Evolutionary conservation across 1,140 invertebrate genomes (phyloP).

Genomic region (Diprion similis): DNA sequence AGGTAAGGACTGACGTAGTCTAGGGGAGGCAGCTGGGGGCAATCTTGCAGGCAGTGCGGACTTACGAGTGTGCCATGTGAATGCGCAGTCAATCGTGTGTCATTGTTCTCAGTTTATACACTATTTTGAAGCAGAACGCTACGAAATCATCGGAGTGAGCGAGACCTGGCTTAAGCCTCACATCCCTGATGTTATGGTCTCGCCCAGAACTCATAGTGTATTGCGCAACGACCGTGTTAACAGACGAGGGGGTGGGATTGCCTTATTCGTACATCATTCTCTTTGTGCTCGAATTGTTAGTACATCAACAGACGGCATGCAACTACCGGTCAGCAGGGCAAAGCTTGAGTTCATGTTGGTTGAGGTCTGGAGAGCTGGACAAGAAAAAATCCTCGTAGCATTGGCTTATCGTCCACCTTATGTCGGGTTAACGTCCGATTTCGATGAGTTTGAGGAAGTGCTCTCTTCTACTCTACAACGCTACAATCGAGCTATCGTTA

Average conservation of each 20-base stretch:
- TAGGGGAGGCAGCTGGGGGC: too few species aligned
- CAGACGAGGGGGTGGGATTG: not conserved
- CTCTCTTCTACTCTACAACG: not conserved
- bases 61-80: not conserved
- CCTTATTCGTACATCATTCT: not conserved
- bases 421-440: not conserved
- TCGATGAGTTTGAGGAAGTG: not conserved
- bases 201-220: not conserved
- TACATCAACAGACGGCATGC: not conserved
- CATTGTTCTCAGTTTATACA: not conserved
- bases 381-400: not conserved
- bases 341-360: not conserved
- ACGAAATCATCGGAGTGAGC: not conserved
- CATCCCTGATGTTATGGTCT: not conserved
- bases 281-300: not conserved
- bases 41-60: too few species aligned
- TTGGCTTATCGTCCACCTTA: not conserved
- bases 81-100: not conserved
- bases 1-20: too few species aligned
- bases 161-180: constrained; percentile 1
- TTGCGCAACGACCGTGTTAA: not conserved
- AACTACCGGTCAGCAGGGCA: too few species aligned
- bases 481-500: not conserved
- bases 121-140: not conserved
- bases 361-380: not conserved